Conservation (phyloP, 2,797 vertebrate genomes). For the Channa striata region DNA sequence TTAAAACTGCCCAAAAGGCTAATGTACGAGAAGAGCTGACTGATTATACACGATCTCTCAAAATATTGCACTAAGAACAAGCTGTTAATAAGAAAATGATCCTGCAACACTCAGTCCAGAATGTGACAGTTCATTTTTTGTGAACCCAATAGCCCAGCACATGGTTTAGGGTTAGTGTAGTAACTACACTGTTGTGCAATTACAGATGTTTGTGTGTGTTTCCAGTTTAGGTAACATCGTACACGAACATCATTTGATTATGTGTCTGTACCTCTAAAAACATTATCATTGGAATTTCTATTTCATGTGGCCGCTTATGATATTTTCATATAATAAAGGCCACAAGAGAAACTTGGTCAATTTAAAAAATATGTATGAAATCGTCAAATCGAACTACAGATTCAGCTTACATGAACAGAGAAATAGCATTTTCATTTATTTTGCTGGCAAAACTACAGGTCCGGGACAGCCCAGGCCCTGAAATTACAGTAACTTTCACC, state of each 20-base stretch:
- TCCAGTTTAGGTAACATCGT: too few species aligned
- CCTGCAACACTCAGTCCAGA: neutral
- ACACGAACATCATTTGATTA: neutral
- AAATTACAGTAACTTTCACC: neutral
- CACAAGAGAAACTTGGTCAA: neutral
- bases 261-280: neutral
- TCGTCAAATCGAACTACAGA: neutral
- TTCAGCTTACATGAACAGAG: neutral
- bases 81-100: neutral
- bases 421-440: too few species aligned
- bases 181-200: neutral
- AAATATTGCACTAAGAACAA: neutral
- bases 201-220: too few species aligned
- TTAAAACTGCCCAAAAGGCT: constrained; percentile 19
- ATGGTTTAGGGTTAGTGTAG: neutral
- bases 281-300: neutral
- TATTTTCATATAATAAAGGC: neutral
- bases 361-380: neutral
- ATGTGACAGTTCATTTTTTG: neutral
- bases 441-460: neutral
- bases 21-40: constrained; percentile 1
- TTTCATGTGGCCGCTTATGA: neutral
- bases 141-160: neutral
- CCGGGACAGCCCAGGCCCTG: too few species aligned
- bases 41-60: constrained; percentile 15